Evolutionary conservation across 53 echinoderm and acorn worm genomes (phyloP), one percentile per base, ranked within the genome.

Genomic region (Holothuria scabra): DNA sequence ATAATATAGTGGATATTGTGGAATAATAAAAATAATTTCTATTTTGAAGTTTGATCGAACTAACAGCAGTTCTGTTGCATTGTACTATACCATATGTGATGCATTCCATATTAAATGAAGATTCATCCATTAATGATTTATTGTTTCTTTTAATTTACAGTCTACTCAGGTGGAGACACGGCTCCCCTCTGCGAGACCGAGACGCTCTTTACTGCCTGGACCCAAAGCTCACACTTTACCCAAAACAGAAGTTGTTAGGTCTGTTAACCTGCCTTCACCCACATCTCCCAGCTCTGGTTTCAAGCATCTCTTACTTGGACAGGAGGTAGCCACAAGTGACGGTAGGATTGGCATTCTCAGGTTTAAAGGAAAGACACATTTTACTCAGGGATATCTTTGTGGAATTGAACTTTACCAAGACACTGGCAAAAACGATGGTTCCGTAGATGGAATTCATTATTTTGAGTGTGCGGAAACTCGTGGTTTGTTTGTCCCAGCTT

Each of bases 141-240:
- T 46, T 74, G 81, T 80, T 60, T 66, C 16, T 81, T 80, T 34
- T 79, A 49, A 63, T 21, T 63, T 58, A 35, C 91, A 99, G 99
- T 92, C 99, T 76, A 92, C 99, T 79, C 99, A 99, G 88, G 91
- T 95, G 85, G 99, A 99, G 84, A 93, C 92, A 69, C 80, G 99
- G 87, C 91, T 99, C 63, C 99, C 94, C 25, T 86, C 92, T 22
- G 72, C 87, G 55, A 86, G 92, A 84, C 82, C 86, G 31, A 87
- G 93, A 74, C 86, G 91, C 49, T 99, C 99, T 82, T 91, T 95
- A 20, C 90, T 99, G 4, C 92, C 94, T 56, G 86, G 90, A 21
- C 99, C 99, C 38, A 99, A 95, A 70, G 60, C 83, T 20, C 32
- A 87, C 48, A 58, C 90, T 20, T 67, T 62, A 37, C 85, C 89